phyloP scores from a whole-genome alignment of 2,113 vertebrate species.

The Seriola dumerili region DNA sequence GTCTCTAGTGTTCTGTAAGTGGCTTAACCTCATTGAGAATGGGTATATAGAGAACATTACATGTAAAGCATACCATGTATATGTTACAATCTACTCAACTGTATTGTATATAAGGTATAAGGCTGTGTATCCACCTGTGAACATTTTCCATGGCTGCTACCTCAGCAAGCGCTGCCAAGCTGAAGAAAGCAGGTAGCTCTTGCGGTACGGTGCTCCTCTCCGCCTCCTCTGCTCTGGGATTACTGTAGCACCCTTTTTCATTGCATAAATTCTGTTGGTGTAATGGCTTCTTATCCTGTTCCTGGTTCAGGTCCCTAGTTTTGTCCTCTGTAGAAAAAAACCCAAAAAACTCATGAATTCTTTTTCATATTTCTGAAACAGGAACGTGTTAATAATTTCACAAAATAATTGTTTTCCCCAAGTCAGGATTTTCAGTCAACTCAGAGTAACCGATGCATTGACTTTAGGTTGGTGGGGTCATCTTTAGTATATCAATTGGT shows the following conservation, averaged over 20 bases:
- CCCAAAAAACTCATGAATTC: background rate
- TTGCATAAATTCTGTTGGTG: conserved; percentile 88
- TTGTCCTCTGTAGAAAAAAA: conserved; percentile 88
- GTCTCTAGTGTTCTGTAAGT: no score
- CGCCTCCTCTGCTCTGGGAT: conserved; percentile 79
- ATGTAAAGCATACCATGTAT: background rate
- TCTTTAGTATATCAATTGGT: no score
- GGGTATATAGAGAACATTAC: background rate
- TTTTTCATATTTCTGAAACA: background rate
- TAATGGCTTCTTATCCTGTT: conserved; percentile 88
- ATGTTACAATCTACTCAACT: background rate
- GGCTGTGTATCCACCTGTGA: conserved; percentile 87
- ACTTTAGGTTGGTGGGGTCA: no score
- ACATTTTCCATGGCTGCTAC: conserved; percentile 99
- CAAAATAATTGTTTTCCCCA: background rate
- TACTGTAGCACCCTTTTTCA: conserved; percentile 85
- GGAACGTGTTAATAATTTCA: background rate
- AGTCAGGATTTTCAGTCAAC: background rate
- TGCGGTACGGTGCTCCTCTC: conserved; percentile 86
- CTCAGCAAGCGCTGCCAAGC: conserved; percentile 97
- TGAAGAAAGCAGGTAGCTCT: conserved; percentile 92
- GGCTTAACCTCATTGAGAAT: background rate
- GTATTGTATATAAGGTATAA: background rate
- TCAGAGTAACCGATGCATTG: no score
- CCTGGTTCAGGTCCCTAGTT: conserved; percentile 88